Conservation (phyloP, 2,797 vertebrate genomes). For the Botia almorhae region DNA sequence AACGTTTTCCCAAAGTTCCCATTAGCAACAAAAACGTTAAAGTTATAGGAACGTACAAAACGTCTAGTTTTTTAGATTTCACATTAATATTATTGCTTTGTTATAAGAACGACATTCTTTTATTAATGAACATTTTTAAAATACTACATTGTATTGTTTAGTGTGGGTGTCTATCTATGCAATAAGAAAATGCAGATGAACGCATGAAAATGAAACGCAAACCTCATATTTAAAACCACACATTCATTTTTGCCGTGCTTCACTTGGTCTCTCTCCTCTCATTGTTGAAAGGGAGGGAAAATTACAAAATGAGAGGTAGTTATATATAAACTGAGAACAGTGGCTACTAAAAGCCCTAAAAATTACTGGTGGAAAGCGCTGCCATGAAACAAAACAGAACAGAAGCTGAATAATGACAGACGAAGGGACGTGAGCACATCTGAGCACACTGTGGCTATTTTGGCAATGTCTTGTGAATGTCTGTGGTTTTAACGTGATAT, state of each 20-base stretch:
- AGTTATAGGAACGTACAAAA: too few species aligned
- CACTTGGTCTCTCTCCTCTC: background rate
- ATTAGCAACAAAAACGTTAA: too few species aligned
- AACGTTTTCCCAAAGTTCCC: too few species aligned
- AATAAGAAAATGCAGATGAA: background rate
- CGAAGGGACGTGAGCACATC: background rate
- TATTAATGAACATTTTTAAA: background rate
- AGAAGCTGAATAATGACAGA: background rate
- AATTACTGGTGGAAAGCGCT: background rate
- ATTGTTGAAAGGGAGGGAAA: conserved; percentile 14
- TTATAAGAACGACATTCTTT: too few species aligned
- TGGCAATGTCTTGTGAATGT: background rate
- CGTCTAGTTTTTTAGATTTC: too few species aligned
- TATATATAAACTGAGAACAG: conserved; percentile 19
- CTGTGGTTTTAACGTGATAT: background rate
- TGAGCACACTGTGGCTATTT: background rate
- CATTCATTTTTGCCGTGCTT: background rate
- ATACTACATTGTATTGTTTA: too few species aligned
- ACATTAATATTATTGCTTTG: background rate
- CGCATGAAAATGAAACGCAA: background rate
- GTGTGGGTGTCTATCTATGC: too few species aligned
- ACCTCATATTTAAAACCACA: background rate
- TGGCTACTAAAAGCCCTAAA: background rate
- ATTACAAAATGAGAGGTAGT: conserved; percentile 36
- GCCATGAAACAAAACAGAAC: conserved; percentile 20